Conservation (phyloP, 23 tunicate genomes). For the Oikopleura albicans region DNA sequence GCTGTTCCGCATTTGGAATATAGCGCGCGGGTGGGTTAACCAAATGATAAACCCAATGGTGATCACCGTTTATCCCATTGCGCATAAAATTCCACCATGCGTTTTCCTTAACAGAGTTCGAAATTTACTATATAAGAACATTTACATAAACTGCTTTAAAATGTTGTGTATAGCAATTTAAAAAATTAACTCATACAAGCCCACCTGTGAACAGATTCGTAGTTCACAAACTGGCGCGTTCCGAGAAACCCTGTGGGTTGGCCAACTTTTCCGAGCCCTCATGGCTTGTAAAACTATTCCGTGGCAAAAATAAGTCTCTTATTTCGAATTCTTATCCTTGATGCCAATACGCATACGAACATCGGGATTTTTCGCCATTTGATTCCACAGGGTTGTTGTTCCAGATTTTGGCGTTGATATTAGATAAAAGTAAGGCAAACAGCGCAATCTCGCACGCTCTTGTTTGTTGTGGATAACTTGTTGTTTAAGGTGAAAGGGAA, state of each 20-base stretch:
- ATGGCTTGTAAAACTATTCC: too few relatives aligned
- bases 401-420: conserved; percentile 9
- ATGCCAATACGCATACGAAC: not conserved
- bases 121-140: too few relatives aligned
- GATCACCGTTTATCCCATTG: not conserved
- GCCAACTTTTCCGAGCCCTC: too few relatives aligned
- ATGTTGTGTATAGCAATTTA: too few relatives aligned
- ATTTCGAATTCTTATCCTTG: too few relatives aligned
- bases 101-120: too few relatives aligned
- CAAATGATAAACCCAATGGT: conserved; percentile 16
- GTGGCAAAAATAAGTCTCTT: too few relatives aligned
- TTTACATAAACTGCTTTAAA: too few relatives aligned
- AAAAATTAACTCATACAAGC: too few relatives aligned
- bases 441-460: not conserved
- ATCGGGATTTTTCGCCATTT: conserved; percentile 6
- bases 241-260: too few relatives aligned
- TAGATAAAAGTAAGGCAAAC: conserved; percentile 2
- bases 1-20: not conserved
- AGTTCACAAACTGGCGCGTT: too few relatives aligned
- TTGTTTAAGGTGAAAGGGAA: not conserved
- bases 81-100: conserved; percentile 18
- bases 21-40: not conserved
- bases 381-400: conserved; percentile 13
- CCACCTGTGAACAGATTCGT: too few relatives aligned
- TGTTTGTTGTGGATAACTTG: not conserved